These are phyloP conservation scores for Arbacia lixula DNA, from an alignment of 53 echinoderm and acorn worm species.

Conservation along the genomic window DNA sequence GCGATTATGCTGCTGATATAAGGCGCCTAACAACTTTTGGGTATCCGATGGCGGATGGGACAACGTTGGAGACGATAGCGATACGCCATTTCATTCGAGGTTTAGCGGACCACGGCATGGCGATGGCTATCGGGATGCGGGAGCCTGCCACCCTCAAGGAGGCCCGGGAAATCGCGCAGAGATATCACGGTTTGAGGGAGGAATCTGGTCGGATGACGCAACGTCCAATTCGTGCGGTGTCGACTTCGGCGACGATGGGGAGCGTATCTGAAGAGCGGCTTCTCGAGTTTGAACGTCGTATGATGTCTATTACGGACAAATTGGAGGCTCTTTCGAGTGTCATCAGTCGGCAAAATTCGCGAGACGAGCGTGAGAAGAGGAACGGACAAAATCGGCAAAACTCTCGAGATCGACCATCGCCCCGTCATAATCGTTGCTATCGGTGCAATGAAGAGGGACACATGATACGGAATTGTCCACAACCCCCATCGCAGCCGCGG, in stretches of 20 bases:
- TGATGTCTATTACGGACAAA: background rate
- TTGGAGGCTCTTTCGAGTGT: too few relatives aligned
- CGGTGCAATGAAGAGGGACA: too few relatives aligned
- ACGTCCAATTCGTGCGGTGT: slow-evolving; percentile 1
- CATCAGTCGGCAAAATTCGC: too few relatives aligned
- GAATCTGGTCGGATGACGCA: background rate
- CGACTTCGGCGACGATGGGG: background rate
- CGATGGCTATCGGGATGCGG: slow-evolving; percentile 46
- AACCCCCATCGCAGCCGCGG: too few relatives aligned
- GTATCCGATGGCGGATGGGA: slow-evolving; percentile 30
- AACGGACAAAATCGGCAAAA: too few relatives aligned
- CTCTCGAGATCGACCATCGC: background rate
- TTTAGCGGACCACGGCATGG: slow-evolving; percentile 47
- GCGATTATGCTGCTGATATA: slow-evolving; percentile 47
- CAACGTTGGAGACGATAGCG: slow-evolving; percentile 53
- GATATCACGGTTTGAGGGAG: slow-evolving; percentile 6
- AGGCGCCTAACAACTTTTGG: slow-evolving; percentile 29
- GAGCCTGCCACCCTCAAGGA: slow-evolving; percentile 42
- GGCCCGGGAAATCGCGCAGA: slow-evolving; percentile 47
- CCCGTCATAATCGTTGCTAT: slow-evolving; percentile 37
- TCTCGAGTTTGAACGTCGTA: background rate
- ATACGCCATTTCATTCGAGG: slow-evolving; percentile 42
- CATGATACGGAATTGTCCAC: too few relatives aligned
- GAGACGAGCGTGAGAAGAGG: too few relatives aligned
- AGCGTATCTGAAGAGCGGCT: background rate